phyloP scores from a whole-genome alignment of 37 sponge, comb jelly and placozoan genomes.

The Theonella swinhoei region DNA sequence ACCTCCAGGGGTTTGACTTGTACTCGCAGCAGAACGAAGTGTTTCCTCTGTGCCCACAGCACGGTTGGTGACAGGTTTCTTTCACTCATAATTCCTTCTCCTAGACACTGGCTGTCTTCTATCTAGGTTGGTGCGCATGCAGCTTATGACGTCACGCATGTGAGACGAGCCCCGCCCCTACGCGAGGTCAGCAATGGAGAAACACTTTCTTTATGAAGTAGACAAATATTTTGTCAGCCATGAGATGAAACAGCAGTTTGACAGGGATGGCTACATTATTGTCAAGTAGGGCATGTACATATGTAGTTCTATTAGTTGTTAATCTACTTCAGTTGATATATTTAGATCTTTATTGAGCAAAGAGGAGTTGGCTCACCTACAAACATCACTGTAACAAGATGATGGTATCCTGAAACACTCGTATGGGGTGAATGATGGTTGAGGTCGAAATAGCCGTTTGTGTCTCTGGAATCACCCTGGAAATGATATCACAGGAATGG shows the following conservation, averaged over 20 bases:
- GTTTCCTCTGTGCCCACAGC: conserved; percentile 77
- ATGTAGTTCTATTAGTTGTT: neutral
- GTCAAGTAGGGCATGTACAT: conserved; percentile 28
- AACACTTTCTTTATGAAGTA: conserved; percentile 1
- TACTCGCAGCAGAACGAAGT: conserved; percentile 62
- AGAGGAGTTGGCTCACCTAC: conserved; percentile 64
- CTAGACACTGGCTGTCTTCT: neutral
- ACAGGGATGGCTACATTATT: conserved; percentile 67
- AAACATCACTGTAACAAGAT: conserved; percentile 58
- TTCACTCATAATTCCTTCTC: neutral
- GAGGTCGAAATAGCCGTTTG: conserved; percentile 66
- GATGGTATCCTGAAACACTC: conserved; percentile 61
- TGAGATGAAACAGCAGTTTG: conserved; percentile 40
- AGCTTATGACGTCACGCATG: neutral
- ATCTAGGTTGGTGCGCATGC: neutral
- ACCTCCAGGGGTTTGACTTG: conserved; percentile 62
- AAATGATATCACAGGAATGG: conserved; percentile 83
- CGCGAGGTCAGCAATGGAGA: neutral
- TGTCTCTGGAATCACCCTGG: conserved; percentile 91
- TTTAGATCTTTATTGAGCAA: conserved; percentile 55
- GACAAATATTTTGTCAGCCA: conserved; percentile 33
- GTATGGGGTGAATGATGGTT: conserved; percentile 61
- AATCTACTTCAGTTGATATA: neutral
- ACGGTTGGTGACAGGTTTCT: conserved; percentile 48
- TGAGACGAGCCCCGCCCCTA: neutral